Evolutionary conservation across 2,113 vertebrate species (phyloP).

Genomic region (Monarcha castaneiventris): DNA sequence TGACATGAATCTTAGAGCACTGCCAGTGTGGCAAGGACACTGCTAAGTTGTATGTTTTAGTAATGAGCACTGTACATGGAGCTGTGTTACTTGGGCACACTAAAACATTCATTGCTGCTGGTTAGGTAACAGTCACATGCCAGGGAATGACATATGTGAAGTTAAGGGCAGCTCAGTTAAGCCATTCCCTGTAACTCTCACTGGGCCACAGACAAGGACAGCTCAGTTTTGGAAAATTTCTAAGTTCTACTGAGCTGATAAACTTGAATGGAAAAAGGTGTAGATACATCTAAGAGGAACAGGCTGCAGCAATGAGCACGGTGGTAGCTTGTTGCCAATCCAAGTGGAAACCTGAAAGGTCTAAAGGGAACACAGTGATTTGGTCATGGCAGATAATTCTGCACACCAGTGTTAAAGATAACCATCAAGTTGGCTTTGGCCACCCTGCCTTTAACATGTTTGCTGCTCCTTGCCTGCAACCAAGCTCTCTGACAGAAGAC

Average conservation of each 20-base stretch:
- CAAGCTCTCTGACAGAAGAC: background rate
- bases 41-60: background rate
- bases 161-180: background rate
- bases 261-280: background rate
- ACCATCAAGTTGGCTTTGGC: background rate
- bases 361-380: background rate
- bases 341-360: background rate
- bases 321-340: background rate
- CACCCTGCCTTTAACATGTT: background rate
- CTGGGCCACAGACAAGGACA: background rate
- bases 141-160: background rate
- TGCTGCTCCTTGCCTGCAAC: background rate
- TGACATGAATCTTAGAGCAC: background rate
- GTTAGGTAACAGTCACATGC: constrained; percentile 17
- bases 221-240: background rate
- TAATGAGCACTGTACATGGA: background rate
- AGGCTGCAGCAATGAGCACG: background rate
- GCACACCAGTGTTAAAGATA: background rate
- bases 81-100: background rate
- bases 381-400: background rate
- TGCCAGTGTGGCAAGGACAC: background rate
- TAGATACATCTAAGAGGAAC: background rate
- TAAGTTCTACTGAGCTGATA: background rate
- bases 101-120: constrained; percentile 27
- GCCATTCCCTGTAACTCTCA: background rate